phyloP scores from a whole-genome alignment of 2,888 invertebrate genomes.

The Drosophila picticornis region DNA sequence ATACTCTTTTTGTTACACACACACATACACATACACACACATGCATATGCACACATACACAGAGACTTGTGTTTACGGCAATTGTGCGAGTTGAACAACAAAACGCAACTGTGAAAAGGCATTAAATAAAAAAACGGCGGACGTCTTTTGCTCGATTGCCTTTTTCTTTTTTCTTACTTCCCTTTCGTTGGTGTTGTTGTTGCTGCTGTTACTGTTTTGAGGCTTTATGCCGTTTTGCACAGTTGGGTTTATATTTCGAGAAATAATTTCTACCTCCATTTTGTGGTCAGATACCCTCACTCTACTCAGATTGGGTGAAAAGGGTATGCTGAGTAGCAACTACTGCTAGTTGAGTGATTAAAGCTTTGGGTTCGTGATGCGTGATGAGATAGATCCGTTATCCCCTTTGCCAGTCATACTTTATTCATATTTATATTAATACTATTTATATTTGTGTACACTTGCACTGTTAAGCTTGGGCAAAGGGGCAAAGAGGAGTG shows the following conservation, averaged over 20 bases:
- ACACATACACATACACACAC: neutral
- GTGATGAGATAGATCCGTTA: neutral
- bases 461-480: neutral
- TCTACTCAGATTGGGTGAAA: neutral
- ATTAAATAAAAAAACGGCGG: conserved; percentile 50
- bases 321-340: neutral
- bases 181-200: neutral
- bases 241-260: conserved; percentile 71
- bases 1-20: conserved; percentile 7
- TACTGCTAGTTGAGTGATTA: neutral
- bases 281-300: neutral
- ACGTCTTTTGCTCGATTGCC: conserved; percentile 56
- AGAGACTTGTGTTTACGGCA: conserved; percentile 1
- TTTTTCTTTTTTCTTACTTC: conserved; percentile 33
- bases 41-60: neutral
- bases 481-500: neutral
- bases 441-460: neutral
- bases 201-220: conserved; percentile 11
- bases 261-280: conserved; percentile 51
- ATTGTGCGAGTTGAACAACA: conserved; percentile 19
- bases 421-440: neutral
- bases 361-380: neutral
- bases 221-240: conserved; percentile 68
- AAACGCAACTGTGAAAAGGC: conserved; percentile 30
- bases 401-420: neutral